Evolutionary conservation across 2,888 invertebrate species (phyloP), one percentile per base, ranked within the genome.

Genomic region (Synanthedon formicaeformis): DNA sequence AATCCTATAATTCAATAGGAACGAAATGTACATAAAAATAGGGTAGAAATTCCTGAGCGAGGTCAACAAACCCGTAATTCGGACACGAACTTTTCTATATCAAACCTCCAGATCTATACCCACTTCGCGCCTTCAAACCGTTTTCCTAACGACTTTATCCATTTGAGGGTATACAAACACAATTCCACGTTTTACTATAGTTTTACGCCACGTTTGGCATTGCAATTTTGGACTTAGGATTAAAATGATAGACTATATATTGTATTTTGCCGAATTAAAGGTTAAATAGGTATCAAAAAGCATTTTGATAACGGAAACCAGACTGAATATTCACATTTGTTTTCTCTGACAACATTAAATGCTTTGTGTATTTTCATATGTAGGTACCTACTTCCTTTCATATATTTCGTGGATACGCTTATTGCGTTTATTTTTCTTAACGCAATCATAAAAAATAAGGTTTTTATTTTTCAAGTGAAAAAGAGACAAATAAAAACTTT

Each of bases 41-140:
- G 67, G 66, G 64, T 60, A 64, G 60, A 66, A 66, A 58, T 65
- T 63, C 68, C 62, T 67, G 64, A 63, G 56, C 51, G 58, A 58
- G 82, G 75, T 81, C 82, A 80, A 73, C 62, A 78, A 73, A 71
- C 79, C 69, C 59, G 73, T 81, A 85, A 84, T 85, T 77, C 69
- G 73, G 71, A 73, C 76, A 70, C 68, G 63, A 67, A 73, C 68
- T 73, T 77, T 75, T 77, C 75, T 75, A 75, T 78, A 74, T 74
- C 77, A 67, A 68, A 75, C 67, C 75, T 76, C 75, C 75, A 67
- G 72, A 75, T 77, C 74, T 75, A 59, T 62, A 64, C 60, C 45
- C 18, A 45, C 68, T 65, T 62, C 65, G 58, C 66, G 68, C 67
- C 69, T 66, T 62, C 58, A 60, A 63, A 64, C 61, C 61, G 62